Conservation (phyloP, 2,113 vertebrate genomes). For the Corvus moneduloides region DNA sequence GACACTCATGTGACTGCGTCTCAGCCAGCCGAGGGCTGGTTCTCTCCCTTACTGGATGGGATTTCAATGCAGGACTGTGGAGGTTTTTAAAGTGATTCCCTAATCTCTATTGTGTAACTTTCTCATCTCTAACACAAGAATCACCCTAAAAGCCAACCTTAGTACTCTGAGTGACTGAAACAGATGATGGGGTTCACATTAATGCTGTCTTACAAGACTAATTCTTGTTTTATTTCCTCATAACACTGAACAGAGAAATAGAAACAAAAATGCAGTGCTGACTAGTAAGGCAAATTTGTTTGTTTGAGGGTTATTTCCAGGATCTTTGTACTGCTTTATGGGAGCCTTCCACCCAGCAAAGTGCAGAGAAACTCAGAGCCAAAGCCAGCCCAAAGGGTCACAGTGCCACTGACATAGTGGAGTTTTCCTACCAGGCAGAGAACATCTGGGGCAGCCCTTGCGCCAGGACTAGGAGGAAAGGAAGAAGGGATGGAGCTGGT, state of each 20-base stretch:
- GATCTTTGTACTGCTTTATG: neutral
- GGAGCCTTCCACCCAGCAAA: neutral
- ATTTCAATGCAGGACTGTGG: constrained; percentile 49
- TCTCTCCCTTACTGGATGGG: neutral
- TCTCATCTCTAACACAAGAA: neutral
- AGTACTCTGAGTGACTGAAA: neutral
- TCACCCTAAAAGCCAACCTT: neutral
- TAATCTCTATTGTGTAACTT: constrained; percentile 30
- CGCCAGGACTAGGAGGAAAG: neutral
- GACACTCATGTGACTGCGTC: neutral
- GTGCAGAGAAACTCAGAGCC: neutral
- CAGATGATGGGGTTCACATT: neutral
- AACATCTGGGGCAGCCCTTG: neutral
- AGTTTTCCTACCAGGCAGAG: neutral
- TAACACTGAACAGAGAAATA: neutral
- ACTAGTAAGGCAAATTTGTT: neutral
- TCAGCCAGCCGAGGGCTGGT: neutral
- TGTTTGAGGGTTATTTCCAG: neutral
- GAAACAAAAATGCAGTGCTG: neutral
- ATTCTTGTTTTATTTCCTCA: neutral
- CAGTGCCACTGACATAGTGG: accelerated
- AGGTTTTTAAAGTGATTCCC: constrained; percentile 22
- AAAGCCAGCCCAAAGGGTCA: neutral
- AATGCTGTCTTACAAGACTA: neutral
- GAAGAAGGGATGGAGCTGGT: neutral